Evolutionary conservation across 1,140 invertebrate species (phyloP).

Genomic region (Apis dorsata): DNA sequence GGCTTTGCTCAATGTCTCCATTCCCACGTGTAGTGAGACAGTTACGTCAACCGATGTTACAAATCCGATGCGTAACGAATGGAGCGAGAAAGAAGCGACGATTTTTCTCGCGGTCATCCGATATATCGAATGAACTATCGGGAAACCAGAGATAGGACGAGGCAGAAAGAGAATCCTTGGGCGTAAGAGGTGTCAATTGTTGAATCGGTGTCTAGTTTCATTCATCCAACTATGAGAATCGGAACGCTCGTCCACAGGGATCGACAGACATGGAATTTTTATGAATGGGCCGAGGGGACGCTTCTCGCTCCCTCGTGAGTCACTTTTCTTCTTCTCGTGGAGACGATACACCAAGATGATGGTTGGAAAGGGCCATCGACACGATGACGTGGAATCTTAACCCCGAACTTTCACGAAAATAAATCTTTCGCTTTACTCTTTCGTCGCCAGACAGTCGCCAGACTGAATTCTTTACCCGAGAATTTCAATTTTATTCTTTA

Average conservation of each 20-base stretch:
- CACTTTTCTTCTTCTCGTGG: background rate
- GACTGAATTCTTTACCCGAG: background rate
- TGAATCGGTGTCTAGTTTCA: constrained; percentile 53
- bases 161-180: constrained; percentile 38
- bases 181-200: constrained; percentile 35
- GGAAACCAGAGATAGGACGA: constrained; percentile 39
- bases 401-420: constrained; percentile 30
- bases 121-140: constrained; percentile 48
- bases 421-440: background rate
- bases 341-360: no score
- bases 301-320: background rate
- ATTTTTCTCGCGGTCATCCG: constrained; percentile 51
- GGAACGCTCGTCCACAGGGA: background rate
- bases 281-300: constrained; percentile 1
- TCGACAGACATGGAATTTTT: constrained; percentile 20
- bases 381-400: constrained; percentile 9
- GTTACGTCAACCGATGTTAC: constrained; percentile 29
- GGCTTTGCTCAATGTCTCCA: background rate
- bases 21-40: constrained; percentile 38
- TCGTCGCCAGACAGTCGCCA: background rate
- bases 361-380: background rate
- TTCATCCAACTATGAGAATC: constrained; percentile 45
- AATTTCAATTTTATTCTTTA: background rate
- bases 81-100: constrained; percentile 1
- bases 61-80: constrained; percentile 25